phyloP scores from a whole-genome alignment of 2,113 vertebrate genomes.

The Melanocharis versteri region DNA sequence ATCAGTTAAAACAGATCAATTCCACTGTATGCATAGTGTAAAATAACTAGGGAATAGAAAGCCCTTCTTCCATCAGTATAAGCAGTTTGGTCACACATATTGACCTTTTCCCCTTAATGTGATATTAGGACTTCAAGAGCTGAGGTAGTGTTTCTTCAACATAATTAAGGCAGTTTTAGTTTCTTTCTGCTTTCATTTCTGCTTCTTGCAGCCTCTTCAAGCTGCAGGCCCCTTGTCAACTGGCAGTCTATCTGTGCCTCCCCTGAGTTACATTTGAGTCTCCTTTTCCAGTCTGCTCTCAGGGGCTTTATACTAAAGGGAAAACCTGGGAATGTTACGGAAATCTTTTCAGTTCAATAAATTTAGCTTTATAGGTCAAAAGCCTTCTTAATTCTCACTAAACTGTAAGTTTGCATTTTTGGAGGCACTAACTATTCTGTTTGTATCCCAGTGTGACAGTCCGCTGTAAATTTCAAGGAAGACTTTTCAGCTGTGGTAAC shows the following conservation, averaged over 20 bases:
- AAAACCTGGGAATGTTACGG: neutral
- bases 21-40: neutral
- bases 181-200: neutral
- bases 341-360: neutral
- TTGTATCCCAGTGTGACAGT: neutral
- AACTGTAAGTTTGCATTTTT: neutral
- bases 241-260: neutral
- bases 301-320: neutral
- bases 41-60: neutral
- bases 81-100: neutral
- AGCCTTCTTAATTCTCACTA: neutral
- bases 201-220: neutral
- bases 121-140: neutral
- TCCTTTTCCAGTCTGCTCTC: neutral
- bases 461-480: neutral
- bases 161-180: neutral
- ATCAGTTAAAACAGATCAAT: neutral
- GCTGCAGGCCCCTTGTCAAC: neutral
- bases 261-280: neutral
- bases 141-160: neutral
- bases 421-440: neutral
- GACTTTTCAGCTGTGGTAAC: neutral
- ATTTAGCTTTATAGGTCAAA: neutral
- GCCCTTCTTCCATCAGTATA: neutral
- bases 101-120: neutral